These are phyloP conservation scores for Ciona savignyi DNA, from an alignment of 23 tunicate species.

Conservation along the genomic window DNA sequence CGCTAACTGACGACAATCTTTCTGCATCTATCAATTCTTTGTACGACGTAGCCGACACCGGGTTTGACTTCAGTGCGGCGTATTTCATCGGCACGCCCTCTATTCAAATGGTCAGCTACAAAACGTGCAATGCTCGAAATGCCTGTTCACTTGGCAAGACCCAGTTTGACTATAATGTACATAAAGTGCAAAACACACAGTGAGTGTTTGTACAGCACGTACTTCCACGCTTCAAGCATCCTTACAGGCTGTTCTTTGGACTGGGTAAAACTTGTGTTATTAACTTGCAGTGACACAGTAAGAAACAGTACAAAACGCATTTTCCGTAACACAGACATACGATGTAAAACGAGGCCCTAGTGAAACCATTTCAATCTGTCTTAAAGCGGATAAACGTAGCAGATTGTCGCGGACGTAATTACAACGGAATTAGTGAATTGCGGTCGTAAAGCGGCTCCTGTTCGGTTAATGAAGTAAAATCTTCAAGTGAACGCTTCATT, in stretches of 20 bases:
- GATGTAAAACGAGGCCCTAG: no score
- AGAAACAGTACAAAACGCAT: neutral
- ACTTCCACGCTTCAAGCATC: neutral
- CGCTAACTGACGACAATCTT: neutral
- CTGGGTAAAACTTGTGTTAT: neutral
- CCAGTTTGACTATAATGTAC: neutral
- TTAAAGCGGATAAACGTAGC: no score
- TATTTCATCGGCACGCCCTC: no score
- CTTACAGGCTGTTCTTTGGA: no score
- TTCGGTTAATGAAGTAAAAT: neutral
- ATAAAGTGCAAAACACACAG: neutral
- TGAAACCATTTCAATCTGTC: no score
- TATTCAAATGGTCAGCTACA: no score
- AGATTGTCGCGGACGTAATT: no score
- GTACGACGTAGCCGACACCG: no score
- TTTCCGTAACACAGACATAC: neutral
- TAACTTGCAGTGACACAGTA: neutral
- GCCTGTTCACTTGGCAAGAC: no score
- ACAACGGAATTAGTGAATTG: neutral
- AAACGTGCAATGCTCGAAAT: no score
- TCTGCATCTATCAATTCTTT: no score
- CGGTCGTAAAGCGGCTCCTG: neutral
- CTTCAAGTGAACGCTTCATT: neutral
- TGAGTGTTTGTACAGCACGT: neutral
- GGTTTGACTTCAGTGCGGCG: no score